phyloP scores from a whole-genome alignment of 2,113 vertebrate genomes.

The Tachysurus fulvidraco region DNA sequence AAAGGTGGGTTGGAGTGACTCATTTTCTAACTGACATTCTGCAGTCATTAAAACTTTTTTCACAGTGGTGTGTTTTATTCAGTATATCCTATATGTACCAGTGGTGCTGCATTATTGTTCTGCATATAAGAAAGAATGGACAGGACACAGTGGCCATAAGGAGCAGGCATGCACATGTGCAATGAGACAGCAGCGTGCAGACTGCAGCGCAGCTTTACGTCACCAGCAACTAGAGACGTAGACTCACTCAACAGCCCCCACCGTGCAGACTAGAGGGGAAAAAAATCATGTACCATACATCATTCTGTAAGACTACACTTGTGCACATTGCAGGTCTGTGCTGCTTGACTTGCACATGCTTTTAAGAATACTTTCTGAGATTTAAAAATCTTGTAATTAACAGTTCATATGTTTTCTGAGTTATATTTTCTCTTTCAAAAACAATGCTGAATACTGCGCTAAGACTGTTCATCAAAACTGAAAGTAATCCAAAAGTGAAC shows the following conservation, averaged over 20 bases:
- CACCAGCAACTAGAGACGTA: conserved; percentile 41
- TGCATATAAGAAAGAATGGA: not conserved
- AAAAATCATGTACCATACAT: conserved; percentile 26
- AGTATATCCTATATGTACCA: not conserved
- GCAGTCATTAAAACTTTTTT: not conserved
- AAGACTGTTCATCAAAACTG: conserved; percentile 11
- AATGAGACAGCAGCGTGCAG: conserved; percentile 38
- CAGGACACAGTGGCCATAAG: not conserved
- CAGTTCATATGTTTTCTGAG: not conserved
- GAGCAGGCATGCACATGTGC: conserved; percentile 18
- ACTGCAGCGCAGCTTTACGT: conserved; percentile 42
- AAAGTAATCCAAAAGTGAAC: conserved; percentile 20
- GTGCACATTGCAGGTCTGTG: not conserved
- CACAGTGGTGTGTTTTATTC: not conserved
- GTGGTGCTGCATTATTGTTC: not conserved
- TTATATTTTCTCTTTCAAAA: not conserved
- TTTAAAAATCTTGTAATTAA: not conserved
- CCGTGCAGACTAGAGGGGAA: not conserved
- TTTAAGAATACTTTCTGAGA: not conserved
- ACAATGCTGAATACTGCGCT: not conserved
- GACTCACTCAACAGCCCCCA: conserved; percentile 44
- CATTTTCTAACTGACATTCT: conserved; percentile 27
- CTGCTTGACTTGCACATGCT: not conserved
- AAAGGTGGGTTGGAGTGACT: conserved; percentile 7
- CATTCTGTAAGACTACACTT: conserved; percentile 3